phyloP scores from a whole-genome alignment of 2,888 invertebrate genomes.

The Drepana falcataria region DNA sequence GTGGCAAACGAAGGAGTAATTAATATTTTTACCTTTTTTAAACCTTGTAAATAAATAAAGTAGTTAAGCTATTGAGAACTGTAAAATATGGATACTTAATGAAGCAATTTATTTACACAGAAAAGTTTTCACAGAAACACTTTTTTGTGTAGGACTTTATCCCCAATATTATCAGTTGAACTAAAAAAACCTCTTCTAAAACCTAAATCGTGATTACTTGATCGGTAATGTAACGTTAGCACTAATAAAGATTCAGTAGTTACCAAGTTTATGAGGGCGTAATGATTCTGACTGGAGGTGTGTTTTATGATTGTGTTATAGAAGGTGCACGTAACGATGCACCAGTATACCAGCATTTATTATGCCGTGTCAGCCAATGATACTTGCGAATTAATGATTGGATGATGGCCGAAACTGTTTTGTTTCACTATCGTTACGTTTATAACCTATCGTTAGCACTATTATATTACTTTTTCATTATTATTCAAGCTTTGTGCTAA shows the following conservation, averaged over 20 bases:
- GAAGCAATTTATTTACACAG: too few relatives aligned
- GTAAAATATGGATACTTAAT: too few relatives aligned
- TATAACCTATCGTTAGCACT: background rate
- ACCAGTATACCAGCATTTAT: constrained; percentile 31
- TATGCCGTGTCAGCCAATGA: constrained; percentile 9
- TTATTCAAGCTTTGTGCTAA: too few relatives aligned
- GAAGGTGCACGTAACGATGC: constrained; percentile 38
- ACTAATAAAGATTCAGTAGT: constrained; percentile 2
- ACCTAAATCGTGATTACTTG: too few relatives aligned
- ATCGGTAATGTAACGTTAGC: background rate
- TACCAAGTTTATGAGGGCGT: constrained; percentile 39
- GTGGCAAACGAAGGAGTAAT: too few relatives aligned
- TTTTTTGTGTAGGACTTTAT: too few relatives aligned
- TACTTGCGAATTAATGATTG: background rate
- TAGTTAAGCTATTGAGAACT: too few relatives aligned
- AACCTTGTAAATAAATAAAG: too few relatives aligned
- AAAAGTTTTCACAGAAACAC: too few relatives aligned
- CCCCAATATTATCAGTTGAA: too few relatives aligned
- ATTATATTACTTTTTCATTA: background rate
- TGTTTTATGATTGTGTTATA: constrained; percentile 53
- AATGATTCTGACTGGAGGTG: constrained; percentile 48
- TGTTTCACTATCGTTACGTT: background rate
- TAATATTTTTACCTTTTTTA: too few relatives aligned
- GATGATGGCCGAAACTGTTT: background rate
- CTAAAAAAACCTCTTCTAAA: too few relatives aligned